Evolutionary conservation across 2,797 vertebrate genomes (phyloP).

Genomic region (Hozukius guyotensis): DNA sequence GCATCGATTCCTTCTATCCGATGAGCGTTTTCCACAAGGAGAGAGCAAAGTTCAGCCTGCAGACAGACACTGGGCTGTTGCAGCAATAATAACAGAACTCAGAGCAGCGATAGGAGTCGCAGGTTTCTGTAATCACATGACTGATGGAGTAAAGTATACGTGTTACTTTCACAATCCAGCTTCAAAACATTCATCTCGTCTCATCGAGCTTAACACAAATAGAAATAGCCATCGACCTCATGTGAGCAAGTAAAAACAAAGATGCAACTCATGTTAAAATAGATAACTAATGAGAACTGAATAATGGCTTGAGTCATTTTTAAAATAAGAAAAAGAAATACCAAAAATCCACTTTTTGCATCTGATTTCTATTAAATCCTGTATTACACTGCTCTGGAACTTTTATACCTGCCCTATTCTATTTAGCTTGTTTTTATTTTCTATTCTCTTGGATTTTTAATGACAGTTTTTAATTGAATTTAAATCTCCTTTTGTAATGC

Average conservation of each 20-base stretch:
- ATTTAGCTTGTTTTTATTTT: too few species aligned
- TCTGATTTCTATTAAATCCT: too few species aligned
- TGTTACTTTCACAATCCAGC: slow-evolving; percentile 21
- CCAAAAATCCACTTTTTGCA: not conserved
- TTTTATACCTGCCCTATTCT: too few species aligned
- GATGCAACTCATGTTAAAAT: not conserved
- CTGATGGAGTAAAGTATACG: not conserved
- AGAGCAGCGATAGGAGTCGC: slow-evolving; percentile 11
- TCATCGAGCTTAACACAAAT: not conserved
- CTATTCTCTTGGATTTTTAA: too few species aligned
- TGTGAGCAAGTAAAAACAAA: not conserved
- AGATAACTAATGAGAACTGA: too few species aligned
- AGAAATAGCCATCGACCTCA: not conserved
- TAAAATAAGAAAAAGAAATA: not conserved
- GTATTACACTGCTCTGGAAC: too few species aligned
- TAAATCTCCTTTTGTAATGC: too few species aligned
- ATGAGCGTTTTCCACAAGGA: not conserved
- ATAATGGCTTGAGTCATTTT: not conserved
- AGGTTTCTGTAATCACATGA: slow-evolving; percentile 1
- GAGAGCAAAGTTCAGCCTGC: slow-evolving; percentile 45
- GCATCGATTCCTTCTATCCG: slow-evolving; percentile 5
- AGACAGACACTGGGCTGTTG: not conserved
- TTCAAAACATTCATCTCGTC: slow-evolving; percentile 5
- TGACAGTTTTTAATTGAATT: too few species aligned
- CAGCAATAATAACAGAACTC: not conserved